Conservation (phyloP, 2,797 vertebrate species). For the Artibeus jamaicensis region DNA sequence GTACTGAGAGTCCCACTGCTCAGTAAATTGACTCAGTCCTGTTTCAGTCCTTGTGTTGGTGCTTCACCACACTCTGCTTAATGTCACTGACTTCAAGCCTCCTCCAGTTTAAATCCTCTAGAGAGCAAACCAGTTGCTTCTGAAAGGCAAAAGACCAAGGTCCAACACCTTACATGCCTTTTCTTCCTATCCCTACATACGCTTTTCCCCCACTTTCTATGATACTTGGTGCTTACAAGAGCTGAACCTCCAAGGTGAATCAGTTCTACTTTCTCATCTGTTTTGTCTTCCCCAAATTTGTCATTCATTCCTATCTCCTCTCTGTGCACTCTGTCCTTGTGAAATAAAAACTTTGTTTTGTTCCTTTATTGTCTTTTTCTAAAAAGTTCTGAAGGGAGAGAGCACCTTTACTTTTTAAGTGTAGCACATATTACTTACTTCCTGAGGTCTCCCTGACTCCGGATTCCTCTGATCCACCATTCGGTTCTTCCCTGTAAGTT, state of each 20-base stretch:
- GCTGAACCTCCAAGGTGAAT: neutral
- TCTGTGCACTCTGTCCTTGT: neutral
- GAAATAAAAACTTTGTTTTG: slow-evolving; percentile 8
- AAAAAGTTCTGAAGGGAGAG: neutral
- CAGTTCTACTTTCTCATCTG: neutral
- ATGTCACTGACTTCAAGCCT: neutral
- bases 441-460: neutral
- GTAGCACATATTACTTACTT: neutral
- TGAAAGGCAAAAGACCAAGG: neutral
- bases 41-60: neutral
- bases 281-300: neutral
- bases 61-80: neutral
- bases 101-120: neutral
- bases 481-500: neutral
- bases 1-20: neutral
- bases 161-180: neutral
- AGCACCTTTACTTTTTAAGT: neutral
- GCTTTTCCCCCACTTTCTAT: neutral
- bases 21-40: neutral
- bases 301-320: neutral
- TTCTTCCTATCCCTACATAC: neutral
- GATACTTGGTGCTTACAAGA: neutral
- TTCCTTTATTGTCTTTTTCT: neutral
- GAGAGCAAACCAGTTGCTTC: neutral
- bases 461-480: neutral